These are phyloP conservation scores for Crenichthys baileyi DNA, from an alignment of 2,797 vertebrate genomes.

Conservation along the genomic window DNA sequence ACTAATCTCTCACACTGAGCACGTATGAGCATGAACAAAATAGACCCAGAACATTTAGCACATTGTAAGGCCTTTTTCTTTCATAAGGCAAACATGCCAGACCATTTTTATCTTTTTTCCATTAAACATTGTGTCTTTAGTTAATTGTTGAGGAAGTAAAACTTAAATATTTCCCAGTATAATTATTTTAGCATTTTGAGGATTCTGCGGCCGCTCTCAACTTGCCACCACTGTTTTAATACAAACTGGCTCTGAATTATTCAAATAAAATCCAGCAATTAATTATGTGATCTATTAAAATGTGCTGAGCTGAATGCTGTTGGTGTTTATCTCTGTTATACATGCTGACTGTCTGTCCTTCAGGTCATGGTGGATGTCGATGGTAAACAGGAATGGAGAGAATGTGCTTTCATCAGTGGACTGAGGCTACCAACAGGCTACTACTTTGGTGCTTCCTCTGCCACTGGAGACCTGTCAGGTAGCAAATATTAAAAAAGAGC, in stretches of 20 bases:
- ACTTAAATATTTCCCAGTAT: no score
- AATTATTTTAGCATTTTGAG: not conserved
- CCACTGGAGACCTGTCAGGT: constrained; percentile 95
- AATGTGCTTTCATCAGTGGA: constrained; percentile 88
- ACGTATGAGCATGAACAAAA: no score
- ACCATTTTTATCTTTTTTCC: no score
- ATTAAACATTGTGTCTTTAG: not conserved
- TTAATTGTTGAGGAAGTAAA: not conserved
- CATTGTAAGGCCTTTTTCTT: no score
- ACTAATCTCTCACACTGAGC: no score
- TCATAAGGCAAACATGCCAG: no score
- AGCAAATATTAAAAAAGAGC: constrained; percentile 14
- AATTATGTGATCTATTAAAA: not conserved
- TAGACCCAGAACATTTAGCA: no score
- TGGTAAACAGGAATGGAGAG: constrained; percentile 89
- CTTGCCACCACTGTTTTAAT: not conserved
- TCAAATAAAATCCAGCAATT: not conserved
- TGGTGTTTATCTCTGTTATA: not conserved
- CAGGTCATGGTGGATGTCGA: constrained; percentile 91
- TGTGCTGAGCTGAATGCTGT: not conserved
- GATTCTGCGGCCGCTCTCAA: not conserved
- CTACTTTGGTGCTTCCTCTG: constrained; percentile 90
- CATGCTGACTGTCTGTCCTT: not conserved
- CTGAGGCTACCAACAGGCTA: constrained; percentile 88
- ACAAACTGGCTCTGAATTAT: not conserved